phyloP scores from a whole-genome alignment of 1,140 invertebrate genomes.

The Octopus sinensis region DNA sequence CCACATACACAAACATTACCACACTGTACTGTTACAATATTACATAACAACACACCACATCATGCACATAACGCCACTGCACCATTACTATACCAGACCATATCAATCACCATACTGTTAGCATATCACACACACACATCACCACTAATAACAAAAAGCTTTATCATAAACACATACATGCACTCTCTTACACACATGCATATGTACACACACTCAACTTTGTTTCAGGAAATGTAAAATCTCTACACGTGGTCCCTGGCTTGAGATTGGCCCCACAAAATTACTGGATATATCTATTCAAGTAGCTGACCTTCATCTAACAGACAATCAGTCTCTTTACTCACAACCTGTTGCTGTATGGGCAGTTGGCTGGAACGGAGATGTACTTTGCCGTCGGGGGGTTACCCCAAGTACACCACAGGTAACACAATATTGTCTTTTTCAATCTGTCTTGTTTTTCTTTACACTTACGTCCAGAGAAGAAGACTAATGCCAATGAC shows the following conservation, averaged over 20 bases:
- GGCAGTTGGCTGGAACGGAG: slow-evolving; percentile 78
- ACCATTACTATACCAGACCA: too few relatives aligned
- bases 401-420: slow-evolving; percentile 69
- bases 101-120: too few relatives aligned
- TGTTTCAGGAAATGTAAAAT: slow-evolving; percentile 71
- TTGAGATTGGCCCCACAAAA: slow-evolving; percentile 77
- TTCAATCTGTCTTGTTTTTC: neutral
- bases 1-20: too few relatives aligned
- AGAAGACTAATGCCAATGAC: too few relatives aligned
- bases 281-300: slow-evolving; percentile 77
- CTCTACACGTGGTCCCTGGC: slow-evolving; percentile 82
- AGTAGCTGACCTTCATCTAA: slow-evolving; percentile 65
- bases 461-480: too few relatives aligned
- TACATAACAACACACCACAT: too few relatives aligned
- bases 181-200: too few relatives aligned
- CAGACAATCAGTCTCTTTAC: slow-evolving; percentile 24
- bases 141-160: too few relatives aligned
- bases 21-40: too few relatives aligned
- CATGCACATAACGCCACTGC: too few relatives aligned
- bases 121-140: too few relatives aligned
- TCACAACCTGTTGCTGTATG: slow-evolving; percentile 65
- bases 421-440: slow-evolving; percentile 57
- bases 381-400: slow-evolving; percentile 75
- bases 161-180: too few relatives aligned
- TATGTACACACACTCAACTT: neutral